Conservation (phyloP, 2,888 invertebrate genomes). For the Drosophila nigricruria region DNA sequence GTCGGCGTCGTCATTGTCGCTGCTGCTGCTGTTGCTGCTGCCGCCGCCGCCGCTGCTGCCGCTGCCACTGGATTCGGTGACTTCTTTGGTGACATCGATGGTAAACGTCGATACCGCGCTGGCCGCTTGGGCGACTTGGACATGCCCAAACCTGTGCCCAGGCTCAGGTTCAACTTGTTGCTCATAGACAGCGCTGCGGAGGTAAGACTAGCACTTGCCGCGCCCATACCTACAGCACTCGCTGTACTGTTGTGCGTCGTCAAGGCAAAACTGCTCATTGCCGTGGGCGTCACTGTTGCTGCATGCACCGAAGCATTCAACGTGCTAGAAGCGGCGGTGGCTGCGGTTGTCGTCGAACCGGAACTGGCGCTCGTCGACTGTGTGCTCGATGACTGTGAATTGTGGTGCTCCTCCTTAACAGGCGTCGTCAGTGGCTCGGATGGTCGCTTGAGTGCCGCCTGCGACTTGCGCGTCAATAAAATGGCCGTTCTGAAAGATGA, state of each 20-base stretch:
- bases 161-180: conserved; percentile 69
- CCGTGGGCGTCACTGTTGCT: conserved; percentile 50
- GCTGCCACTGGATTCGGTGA: conserved; percentile 74
- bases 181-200: conserved; percentile 68
- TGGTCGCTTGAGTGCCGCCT: conserved; percentile 86
- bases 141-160: conserved; percentile 51
- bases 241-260: conserved; percentile 65
- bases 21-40: conserved; percentile 19
- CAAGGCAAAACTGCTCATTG: conserved; percentile 53
- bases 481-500: conserved; percentile 89
- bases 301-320: conserved; percentile 50
- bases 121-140: conserved; percentile 84
- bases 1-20: conserved; percentile 7
- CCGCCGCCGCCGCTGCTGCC: conserved; percentile 34
- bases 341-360: conserved; percentile 59
- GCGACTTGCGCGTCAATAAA: conserved; percentile 90
- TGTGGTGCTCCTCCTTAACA: conserved; percentile 82
- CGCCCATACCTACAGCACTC: conserved; percentile 58
- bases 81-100: conserved; percentile 84
- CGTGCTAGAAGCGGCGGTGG: conserved; percentile 67
- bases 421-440: conserved; percentile 77
- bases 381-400: conserved; percentile 70
- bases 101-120: conserved; percentile 82
- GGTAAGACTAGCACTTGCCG: conserved; percentile 53
- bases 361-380: conserved; percentile 67